These are phyloP conservation scores for Procavia capensis DNA, from an alignment of 2,113 vertebrate species.

Conservation along the genomic window DNA sequence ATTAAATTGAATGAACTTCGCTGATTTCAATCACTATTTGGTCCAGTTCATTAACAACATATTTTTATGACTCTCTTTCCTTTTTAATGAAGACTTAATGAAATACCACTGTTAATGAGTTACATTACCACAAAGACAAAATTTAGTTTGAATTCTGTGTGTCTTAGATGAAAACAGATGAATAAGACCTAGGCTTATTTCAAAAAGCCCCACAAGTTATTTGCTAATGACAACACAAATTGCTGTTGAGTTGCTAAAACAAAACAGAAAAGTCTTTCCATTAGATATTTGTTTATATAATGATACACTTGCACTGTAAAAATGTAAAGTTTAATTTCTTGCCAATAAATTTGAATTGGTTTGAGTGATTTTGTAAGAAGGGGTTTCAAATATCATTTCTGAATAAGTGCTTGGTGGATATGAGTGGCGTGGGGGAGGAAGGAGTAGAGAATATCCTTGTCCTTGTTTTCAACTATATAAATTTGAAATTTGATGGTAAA, in stretches of 20 bases:
- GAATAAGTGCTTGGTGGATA: not conserved
- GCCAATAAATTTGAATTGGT: not conserved
- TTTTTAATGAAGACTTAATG: constrained; percentile 80
- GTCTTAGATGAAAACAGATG: constrained; percentile 59
- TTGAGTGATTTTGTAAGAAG: not conserved
- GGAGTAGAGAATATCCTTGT: not conserved
- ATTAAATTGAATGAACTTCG: constrained; percentile 71
- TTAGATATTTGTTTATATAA: constrained; percentile 57
- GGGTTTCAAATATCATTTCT: constrained; percentile 8
- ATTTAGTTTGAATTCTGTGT: constrained; percentile 59
- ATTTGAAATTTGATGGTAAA: not conserved
- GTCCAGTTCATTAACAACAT: constrained; percentile 80
- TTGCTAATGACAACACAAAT: constrained; percentile 75
- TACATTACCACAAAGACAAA: constrained; percentile 64
- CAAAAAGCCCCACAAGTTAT: constrained; percentile 73
- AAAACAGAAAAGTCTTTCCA: constrained; percentile 23
- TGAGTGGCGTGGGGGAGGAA: not conserved
- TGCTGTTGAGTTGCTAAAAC: not conserved
- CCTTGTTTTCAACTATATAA: not conserved
- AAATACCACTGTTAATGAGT: constrained; percentile 80
- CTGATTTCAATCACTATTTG: constrained; percentile 82
- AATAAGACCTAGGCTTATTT: constrained; percentile 68
- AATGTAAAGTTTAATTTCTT: not conserved
- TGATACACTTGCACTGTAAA: constrained; percentile 49
- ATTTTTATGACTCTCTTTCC: constrained; percentile 78